Percentiles rank a stretch among this genome's conserved stretches.
Evolutionary conservation across 2,888 invertebrate genomes (phyloP).

Genomic region (Cantharis lateralis): DNA sequence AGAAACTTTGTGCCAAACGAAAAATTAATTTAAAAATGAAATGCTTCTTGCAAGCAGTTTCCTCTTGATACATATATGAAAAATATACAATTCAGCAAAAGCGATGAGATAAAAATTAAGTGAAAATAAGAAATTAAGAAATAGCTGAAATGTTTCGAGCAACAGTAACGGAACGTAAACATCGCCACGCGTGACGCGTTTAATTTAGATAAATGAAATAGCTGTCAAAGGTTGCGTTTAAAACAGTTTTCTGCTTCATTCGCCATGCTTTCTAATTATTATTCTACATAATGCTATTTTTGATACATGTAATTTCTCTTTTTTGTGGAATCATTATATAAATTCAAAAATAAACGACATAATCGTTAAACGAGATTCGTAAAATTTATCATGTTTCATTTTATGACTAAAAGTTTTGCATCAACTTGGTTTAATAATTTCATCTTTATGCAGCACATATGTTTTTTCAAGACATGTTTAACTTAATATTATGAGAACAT

Average conservation of each 20-base stretch:
- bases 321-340: background rate
- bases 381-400: background rate
- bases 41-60: background rate
- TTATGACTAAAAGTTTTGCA: background rate
- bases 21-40: background rate
- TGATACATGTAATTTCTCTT: constrained; percentile 18
- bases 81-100: background rate
- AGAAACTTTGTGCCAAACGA: background rate
- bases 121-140: constrained; percentile 9
- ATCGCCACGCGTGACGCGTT: constrained; percentile 30
- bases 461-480: background rate
- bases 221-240: constrained; percentile 32
- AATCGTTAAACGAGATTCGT: background rate
- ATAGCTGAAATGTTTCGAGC: constrained; percentile 27
- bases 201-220: constrained; percentile 35
- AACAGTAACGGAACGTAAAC: constrained; percentile 30
- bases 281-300: constrained; percentile 23
- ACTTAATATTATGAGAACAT: background rate
- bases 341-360: background rate
- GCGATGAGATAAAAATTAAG: background rate
- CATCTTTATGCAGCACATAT: background rate
- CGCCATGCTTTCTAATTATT: constrained; percentile 34
- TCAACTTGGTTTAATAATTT: background rate
- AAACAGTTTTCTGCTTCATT: constrained; percentile 33
- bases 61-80: background rate